phyloP scores from a whole-genome alignment of 2,888 invertebrate genomes.

The Apotomis betuletana region DNA sequence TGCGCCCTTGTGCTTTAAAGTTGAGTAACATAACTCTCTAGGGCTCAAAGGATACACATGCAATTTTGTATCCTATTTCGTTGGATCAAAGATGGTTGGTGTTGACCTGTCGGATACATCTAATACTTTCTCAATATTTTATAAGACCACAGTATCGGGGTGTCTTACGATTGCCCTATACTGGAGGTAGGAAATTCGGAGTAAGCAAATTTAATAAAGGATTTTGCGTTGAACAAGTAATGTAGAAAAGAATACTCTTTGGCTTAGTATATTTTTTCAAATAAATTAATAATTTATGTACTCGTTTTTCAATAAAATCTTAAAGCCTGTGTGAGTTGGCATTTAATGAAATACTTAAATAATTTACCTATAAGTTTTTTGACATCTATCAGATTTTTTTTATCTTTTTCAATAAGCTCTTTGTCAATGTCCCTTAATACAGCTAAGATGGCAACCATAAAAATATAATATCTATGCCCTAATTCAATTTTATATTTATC shows the following conservation, averaged over 20 bases:
- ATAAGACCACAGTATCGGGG: conserved; percentile 52
- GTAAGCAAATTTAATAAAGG: conserved; percentile 11
- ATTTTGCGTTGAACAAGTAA: background rate
- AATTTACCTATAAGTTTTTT: too few relatives aligned
- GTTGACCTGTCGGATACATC: conserved; percentile 27
- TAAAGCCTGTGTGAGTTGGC: too few relatives aligned
- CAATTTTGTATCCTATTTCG: conserved; percentile 29
- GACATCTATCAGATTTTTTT: too few relatives aligned
- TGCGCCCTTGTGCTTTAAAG: conserved; percentile 1
- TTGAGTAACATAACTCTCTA: background rate
- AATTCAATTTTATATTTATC: too few relatives aligned
- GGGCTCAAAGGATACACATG: background rate
- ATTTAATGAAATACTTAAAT: too few relatives aligned
- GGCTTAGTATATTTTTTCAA: background rate
- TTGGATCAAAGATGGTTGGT: conserved; percentile 20
- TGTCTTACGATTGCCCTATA: conserved; percentile 48
- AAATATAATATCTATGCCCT: too few relatives aligned
- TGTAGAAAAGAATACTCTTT: background rate
- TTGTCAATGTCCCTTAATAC: too few relatives aligned
- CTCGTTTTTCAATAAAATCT: too few relatives aligned
- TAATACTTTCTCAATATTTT: conserved; percentile 62
- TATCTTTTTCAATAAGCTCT: too few relatives aligned
- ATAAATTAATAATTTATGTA: too few relatives aligned
- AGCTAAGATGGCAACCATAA: too few relatives aligned
- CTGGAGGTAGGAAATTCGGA: conserved; percentile 28